phyloP scores from a whole-genome alignment of 2,888 invertebrate species.

The Eupithecia insigniata region DNA sequence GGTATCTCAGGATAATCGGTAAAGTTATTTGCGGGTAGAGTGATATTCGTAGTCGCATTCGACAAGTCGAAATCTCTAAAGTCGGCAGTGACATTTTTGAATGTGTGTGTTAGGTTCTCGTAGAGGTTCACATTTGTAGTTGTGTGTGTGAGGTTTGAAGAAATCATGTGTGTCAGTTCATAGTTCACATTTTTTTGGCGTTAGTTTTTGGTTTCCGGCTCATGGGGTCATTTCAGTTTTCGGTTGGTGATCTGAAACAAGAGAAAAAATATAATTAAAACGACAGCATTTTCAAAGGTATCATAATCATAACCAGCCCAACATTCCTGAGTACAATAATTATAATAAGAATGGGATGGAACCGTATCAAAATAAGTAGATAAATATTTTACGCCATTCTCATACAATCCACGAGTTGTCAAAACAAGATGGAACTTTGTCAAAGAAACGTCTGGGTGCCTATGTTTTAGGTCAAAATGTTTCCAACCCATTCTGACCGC shows the following conservation, averaged over 20 bases:
- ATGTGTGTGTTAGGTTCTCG: constrained; percentile 50
- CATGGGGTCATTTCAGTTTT: constrained; percentile 43
- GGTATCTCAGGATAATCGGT: constrained; percentile 87
- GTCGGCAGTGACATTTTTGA: constrained; percentile 49
- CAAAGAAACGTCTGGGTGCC: too few relatives aligned
- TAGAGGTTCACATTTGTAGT: constrained; percentile 58
- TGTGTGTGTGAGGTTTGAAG: constrained; percentile 71
- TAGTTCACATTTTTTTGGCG: constrained; percentile 67
- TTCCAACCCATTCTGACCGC: too few relatives aligned
- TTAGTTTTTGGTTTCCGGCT: constrained; percentile 21
- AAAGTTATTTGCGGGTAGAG: constrained; percentile 62
- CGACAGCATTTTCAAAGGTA: not conserved
- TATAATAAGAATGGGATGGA: too few relatives aligned
- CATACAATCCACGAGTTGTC: too few relatives aligned
- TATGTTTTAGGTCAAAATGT: too few relatives aligned
- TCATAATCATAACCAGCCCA: too few relatives aligned
- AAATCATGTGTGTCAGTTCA: constrained; percentile 77
- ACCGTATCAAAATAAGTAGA: too few relatives aligned
- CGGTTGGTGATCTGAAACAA: constrained; percentile 56
- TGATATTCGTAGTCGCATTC: constrained; percentile 41
- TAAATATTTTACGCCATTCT: too few relatives aligned
- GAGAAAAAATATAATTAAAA: constrained; percentile 8
- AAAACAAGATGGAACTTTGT: too few relatives aligned
- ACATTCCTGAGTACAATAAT: too few relatives aligned
- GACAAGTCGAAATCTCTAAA: constrained; percentile 44